Evolutionary conservation across 2,888 invertebrate species (phyloP), one percentile per base, ranked within the genome.

Genomic region (Carpatolechia fugitivella): DNA sequence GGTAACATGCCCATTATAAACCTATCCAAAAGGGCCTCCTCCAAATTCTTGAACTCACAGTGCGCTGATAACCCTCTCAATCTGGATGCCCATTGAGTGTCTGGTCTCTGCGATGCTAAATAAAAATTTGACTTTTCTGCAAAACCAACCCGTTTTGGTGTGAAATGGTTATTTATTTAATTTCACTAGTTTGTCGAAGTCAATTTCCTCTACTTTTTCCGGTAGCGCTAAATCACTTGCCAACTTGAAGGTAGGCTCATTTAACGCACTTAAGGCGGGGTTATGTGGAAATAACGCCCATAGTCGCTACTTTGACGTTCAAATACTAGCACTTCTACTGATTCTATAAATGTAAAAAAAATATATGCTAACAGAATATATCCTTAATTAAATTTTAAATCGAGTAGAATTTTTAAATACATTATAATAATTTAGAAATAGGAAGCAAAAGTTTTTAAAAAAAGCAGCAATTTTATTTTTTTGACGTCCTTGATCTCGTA

Each of bases 191-290:
- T 57, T 57, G 11, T 63, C 61, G n/a, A 54, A 68, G 0, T 55
- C 55, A 2, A 62, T 52, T 1, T 55, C 53, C 24, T 56, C 58
- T 0, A 66, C 6, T 3, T 64, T 56, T 10, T 60, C 58, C 0
- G 68, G 67, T 14, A 63, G 20, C 2, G 60, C 65, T 30, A 65
- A 44, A 20, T 66, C 61, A 7, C 46, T 38, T 10, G 63, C 63
- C 6, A 66, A 29, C 29, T 63, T 55, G 36, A 24, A 24, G 24
- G 24, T 24, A 24, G 24, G 6, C 16, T 24, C 24, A 6, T 24
- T 24, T 24, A 24, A 24, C 24, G 24, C 24, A 24, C 24, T 24
- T 24, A 24, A 24, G n/a, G n/a, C n/a, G n/a, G n/a, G n/a, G n/a
- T n/a, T n/a, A n/a, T n/a, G n/a, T n/a, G n/a, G n/a, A n/a, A n/a